phyloP scores from a whole-genome alignment of 2,797 vertebrate species.

The Ciconia nigra region DNA sequence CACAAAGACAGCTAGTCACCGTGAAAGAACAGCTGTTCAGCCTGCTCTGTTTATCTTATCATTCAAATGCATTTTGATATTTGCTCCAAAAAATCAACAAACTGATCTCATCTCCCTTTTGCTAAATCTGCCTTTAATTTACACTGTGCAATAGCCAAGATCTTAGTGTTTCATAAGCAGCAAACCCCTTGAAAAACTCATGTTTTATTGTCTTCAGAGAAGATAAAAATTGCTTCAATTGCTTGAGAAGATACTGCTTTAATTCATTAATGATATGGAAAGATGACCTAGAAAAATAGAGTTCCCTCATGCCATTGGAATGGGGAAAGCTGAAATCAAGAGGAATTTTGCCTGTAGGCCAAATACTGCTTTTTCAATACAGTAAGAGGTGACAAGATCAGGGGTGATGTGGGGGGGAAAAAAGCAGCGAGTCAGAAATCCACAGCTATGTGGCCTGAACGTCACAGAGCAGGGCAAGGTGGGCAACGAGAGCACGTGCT shows the following conservation, averaged over 20 bases:
- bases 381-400: not conserved
- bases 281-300: conserved; percentile 29
- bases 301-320: not conserved
- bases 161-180: conserved; percentile 37
- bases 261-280: conserved; percentile 25
- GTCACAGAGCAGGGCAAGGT: not conserved
- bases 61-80: conserved; percentile 56
- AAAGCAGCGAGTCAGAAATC: not conserved
- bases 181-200: conserved; percentile 19
- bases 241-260: conserved; percentile 5
- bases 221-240: conserved; percentile 43
- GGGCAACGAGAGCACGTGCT: not conserved
- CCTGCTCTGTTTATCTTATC: conserved; percentile 60
- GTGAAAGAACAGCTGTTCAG: conserved; percentile 45
- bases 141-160: conserved; percentile 29
- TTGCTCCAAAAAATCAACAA: conserved; percentile 54
- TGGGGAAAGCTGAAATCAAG: not conserved
- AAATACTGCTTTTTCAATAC: not conserved
- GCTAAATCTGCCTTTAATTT: conserved; percentile 63
- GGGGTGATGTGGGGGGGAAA: not conserved
- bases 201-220: not conserved
- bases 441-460: not conserved
- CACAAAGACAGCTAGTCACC: conserved; percentile 10
- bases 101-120: conserved; percentile 52
- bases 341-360: not conserved